Percentiles rank a stretch among this genome's conserved stretches.
Conservation (phyloP, 1,140 invertebrate genomes). For the Neodiprion virginianus region DNA sequence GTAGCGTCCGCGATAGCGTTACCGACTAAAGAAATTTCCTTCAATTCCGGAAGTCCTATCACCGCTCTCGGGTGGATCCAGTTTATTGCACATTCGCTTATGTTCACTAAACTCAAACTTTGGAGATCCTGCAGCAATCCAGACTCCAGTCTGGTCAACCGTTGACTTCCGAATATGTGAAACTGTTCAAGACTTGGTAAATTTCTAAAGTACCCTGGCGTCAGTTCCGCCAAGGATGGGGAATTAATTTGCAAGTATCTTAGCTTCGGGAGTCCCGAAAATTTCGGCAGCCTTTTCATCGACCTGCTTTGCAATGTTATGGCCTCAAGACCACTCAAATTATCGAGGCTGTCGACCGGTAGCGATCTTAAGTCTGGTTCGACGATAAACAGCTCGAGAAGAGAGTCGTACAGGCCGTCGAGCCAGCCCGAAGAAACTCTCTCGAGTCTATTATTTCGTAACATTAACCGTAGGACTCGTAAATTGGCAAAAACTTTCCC, state of each 20-base stretch:
- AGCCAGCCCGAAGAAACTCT: constrained; percentile 82
- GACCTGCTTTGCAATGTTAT: constrained; percentile 79
- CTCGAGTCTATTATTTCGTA: constrained; percentile 83
- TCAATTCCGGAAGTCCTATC: constrained; percentile 72
- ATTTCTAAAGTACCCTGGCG: constrained; percentile 74
- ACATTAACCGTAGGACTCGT: constrained; percentile 78
- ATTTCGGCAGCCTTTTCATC: constrained; percentile 74
- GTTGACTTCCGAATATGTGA: constrained; percentile 73
- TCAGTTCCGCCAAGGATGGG: constrained; percentile 71
- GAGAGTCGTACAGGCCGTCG: constrained; percentile 74
- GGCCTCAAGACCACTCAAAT: constrained; percentile 78
- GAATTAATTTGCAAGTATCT: constrained; percentile 73
- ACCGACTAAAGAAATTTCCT: constrained; percentile 72
- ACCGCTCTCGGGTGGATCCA: constrained; percentile 81
- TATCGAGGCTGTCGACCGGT: constrained; percentile 78
- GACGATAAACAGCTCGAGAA: constrained; percentile 84
- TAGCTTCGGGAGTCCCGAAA: constrained; percentile 70
- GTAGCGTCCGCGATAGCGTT: constrained; percentile 79
- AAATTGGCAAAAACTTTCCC: constrained; percentile 78
- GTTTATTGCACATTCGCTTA: constrained; percentile 79
- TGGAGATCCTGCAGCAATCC: constrained; percentile 78
- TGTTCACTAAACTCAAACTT: constrained; percentile 75
- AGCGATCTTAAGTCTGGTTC: constrained; percentile 80
- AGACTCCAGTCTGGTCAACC: constrained; percentile 72
- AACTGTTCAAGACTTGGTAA: constrained; percentile 77